Evolutionary conservation across 2,113 vertebrate species (phyloP).

Genomic region (Indri indri): DNA sequence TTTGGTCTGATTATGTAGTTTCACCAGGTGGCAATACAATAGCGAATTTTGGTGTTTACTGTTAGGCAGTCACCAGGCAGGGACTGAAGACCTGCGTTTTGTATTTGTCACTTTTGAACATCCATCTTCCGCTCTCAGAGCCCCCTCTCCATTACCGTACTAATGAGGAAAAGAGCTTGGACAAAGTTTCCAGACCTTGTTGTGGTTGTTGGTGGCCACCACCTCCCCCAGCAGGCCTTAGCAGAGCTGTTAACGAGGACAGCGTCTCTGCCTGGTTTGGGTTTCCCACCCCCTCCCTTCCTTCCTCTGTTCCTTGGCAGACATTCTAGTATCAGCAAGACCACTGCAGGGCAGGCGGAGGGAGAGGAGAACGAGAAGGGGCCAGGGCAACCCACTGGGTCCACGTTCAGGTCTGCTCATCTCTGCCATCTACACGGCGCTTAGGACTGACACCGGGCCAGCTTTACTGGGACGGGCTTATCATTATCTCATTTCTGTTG

Average conservation of each 20-base stretch:
- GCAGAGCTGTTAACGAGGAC: background rate
- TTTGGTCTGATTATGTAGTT: slow-evolving; percentile 73
- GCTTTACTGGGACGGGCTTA: accelerated
- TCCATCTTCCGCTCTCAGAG: background rate
- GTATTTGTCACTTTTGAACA: slow-evolving; percentile 56
- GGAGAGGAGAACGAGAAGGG: background rate
- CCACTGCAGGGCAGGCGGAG: background rate
- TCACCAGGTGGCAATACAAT: slow-evolving; percentile 77
- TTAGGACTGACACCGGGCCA: accelerated
- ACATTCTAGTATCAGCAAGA: too few relatives aligned
- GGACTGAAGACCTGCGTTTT: background rate
- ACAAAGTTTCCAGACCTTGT: background rate
- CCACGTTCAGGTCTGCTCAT: accelerated
- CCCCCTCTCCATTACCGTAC: background rate
- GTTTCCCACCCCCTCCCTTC: background rate
- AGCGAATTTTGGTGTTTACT: slow-evolving; percentile 70
- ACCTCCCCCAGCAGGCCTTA: accelerated
- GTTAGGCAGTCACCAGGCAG: slow-evolving; percentile 41
- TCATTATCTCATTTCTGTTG: background rate
- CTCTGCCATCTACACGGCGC: accelerated
- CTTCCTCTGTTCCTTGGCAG: background rate
- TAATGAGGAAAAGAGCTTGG: background rate
- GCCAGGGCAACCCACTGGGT: accelerated
- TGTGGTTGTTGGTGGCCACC: accelerated
- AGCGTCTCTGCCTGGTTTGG: background rate